A percentile compares a stretch with the other conserved stretches of the same genome.
Evolutionary conservation across 2,113 vertebrate species (phyloP).

Genomic region (Marmota monax): DNA sequence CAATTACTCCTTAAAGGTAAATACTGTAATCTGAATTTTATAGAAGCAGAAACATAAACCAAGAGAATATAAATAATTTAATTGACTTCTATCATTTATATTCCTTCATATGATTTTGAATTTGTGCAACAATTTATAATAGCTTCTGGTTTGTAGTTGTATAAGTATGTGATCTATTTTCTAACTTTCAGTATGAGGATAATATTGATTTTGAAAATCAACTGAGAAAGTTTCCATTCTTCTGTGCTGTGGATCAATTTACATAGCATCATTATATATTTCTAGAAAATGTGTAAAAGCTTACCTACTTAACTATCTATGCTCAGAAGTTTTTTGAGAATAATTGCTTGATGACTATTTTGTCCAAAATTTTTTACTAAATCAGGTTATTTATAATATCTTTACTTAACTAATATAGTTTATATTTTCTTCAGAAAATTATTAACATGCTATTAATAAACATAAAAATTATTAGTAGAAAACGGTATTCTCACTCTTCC

Average conservation of each 20-base stretch:
- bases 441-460: not conserved
- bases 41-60: not conserved
- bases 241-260: not conserved
- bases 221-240: not conserved
- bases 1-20: not conserved
- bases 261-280: not conserved
- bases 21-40: not conserved
- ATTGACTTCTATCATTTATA: not conserved
- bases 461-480: not conserved
- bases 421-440: not conserved
- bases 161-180: not conserved
- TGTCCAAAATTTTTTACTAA: not conserved
- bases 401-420: not conserved
- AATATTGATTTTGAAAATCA: slow-evolving; percentile 19
- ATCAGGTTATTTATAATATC: not conserved
- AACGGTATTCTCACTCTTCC: not conserved
- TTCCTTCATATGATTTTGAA: not conserved
- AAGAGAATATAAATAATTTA: not conserved
- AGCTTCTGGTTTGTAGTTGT: not conserved
- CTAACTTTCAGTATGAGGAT: not conserved
- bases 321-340: not conserved
- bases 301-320: not conserved
- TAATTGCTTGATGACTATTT: not conserved
- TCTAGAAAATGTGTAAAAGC: not conserved
- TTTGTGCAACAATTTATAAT: not conserved